A percentile compares a stretch with the other conserved stretches of the same genome.
These are phyloP conservation scores for Charina bottae DNA, from an alignment of 2,113 vertebrate species.

Conservation along the genomic window DNA sequence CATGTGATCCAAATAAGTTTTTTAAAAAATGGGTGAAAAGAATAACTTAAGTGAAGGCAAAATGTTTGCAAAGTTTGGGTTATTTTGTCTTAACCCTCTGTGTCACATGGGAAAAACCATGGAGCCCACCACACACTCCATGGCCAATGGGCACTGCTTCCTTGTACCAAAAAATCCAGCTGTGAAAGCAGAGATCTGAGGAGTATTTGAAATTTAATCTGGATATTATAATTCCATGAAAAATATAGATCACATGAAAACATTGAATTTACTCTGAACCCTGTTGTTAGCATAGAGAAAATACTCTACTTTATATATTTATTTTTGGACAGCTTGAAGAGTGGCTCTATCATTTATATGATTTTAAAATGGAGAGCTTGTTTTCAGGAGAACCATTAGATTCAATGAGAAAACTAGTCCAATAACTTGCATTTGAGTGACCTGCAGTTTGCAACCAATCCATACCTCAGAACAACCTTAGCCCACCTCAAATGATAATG, in stretches of 20 bases:
- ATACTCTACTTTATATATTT: constrained; percentile 1
- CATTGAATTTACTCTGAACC: not conserved
- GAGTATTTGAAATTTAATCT: not conserved
- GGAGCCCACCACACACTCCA: too few relatives aligned
- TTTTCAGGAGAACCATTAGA: constrained; percentile 8
- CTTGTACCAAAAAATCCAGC: not conserved
- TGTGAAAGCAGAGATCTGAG: not conserved
- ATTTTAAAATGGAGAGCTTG: not conserved
- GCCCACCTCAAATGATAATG: not conserved
- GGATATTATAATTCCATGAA: not conserved
- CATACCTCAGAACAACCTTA: not conserved
- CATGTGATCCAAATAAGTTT: not conserved
- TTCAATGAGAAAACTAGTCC: constrained; percentile 25
- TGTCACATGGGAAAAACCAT: not conserved
- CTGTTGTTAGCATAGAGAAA: not conserved
- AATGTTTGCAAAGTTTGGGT: not conserved
- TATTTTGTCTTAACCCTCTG: not conserved
- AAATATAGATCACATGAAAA: not conserved
- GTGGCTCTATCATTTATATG: not conserved
- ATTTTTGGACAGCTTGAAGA: not conserved
- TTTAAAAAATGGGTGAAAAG: not conserved
- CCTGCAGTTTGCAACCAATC: not conserved
- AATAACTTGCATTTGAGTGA: not conserved
- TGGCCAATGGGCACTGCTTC: not conserved
- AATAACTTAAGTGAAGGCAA: not conserved